phyloP scores from a whole-genome alignment of 1,140 invertebrate species.

The Eurosta solidaginis region DNA sequence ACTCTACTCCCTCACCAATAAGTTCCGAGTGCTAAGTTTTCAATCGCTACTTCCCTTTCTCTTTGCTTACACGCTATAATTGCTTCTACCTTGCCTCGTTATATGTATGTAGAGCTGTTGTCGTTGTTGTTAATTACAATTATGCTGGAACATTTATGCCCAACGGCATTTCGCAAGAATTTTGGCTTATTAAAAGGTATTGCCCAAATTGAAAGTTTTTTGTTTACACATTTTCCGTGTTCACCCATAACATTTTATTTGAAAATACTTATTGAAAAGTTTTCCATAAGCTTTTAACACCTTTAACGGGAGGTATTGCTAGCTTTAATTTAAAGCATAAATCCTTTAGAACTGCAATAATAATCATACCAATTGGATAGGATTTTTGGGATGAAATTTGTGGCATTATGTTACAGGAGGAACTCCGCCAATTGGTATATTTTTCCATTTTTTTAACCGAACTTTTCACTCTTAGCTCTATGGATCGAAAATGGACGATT shows the following conservation, averaged over 20 bases:
- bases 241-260: conserved; percentile 54
- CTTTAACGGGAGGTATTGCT: too few relatives aligned
- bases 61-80: background rate
- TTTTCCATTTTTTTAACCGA: too few relatives aligned
- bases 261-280: conserved; percentile 48
- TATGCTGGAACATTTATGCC: background rate
- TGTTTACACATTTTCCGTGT: conserved; percentile 30
- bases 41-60: background rate
- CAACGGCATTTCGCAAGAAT: background rate
- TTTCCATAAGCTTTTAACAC: too few relatives aligned
- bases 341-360: too few relatives aligned
- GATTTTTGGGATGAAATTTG: too few relatives aligned
- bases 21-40: background rate
- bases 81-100: background rate
- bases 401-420: too few relatives aligned
- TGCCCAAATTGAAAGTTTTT: background rate
- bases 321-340: too few relatives aligned
- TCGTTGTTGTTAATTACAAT: background rate
- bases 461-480: too few relatives aligned
- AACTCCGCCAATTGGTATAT: too few relatives aligned
- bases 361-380: too few relatives aligned
- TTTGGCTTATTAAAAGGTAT: conserved; percentile 20
- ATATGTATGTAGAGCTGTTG: too few relatives aligned
- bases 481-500: too few relatives aligned
- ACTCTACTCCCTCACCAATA: background rate